Base-by-base conservation (phyloP, 2,888 invertebrate species). In the Tetramorium bicarinatum region DNA sequence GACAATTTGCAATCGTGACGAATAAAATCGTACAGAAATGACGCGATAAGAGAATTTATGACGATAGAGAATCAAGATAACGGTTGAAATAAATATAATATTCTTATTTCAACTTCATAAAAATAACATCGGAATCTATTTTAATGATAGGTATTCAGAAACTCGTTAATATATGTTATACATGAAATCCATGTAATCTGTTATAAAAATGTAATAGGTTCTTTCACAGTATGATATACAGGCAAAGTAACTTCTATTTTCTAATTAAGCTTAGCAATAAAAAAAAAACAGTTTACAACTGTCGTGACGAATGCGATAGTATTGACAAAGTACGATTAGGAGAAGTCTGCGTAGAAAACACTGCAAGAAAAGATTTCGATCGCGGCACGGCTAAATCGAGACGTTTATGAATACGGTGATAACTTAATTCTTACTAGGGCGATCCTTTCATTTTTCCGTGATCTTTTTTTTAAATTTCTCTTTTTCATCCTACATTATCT, bases 231-330 rank as follows among this genome's bases (percentile, higher is more conserved):
- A 38, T 49, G 34, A 72, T 25, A n/a, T 15, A 49, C n/a, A 13
- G 13, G 11, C n/a, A 59, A 59, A 64, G 25, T 21, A 56, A 11
- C 15, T 52, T 41, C 49, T 0, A 38, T 64, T 49, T 76, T 38
- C 38, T 25, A 56, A 1, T 25, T 15, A 18, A 38, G 83, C 85
- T 90, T 90, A 83, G 86, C 90, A 82, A 71, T 80, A 79, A 81
- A 81, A 79, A 81, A 81, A 86, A 87, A 86, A 90, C 88, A 89
- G 87, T 91, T 91, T 85, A 80, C 85, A 87, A 88, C 89, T 84
- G 82, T 87, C 85, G 82, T 88, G 82, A 87, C 77, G 87, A 91
- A 90, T 87, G 86, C 86, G 85, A 85, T 71, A 76, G 82, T 64
- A 76, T 54, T 59, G 83, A 86, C 83, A 86, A 91, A 77, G 67